Conservation (phyloP, 2,113 vertebrate species). For the Brachypodius melanocephalos region DNA sequence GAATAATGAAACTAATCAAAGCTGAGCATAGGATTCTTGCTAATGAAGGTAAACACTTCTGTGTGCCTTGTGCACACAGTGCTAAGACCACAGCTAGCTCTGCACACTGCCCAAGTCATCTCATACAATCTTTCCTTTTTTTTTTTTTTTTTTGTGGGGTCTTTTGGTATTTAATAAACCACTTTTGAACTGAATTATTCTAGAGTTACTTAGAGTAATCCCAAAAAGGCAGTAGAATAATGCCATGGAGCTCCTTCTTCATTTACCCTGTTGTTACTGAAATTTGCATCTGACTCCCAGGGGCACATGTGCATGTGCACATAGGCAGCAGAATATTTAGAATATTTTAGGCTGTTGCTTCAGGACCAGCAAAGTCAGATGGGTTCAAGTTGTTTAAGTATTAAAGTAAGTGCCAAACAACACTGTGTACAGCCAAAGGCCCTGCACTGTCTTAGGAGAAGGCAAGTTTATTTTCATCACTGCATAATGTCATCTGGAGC, state of each 20-base stretch:
- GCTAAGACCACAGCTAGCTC: not conserved
- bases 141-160: not conserved
- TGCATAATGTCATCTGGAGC: not conserved
- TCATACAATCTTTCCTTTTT: not conserved
- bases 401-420: not conserved
- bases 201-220: not conserved
- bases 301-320: fast-evolving
- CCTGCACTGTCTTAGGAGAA: not conserved
- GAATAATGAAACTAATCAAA: not conserved
- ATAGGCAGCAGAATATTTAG: not conserved
- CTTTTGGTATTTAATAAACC: not conserved
- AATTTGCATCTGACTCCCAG: not conserved
- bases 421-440: not conserved
- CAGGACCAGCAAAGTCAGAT: not conserved
- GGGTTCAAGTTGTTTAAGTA: not conserved
- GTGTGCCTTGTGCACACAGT: not conserved
- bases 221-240: not conserved
- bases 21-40: not conserved
- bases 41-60: not conserved
- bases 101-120: not conserved
- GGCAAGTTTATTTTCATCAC: not conserved
- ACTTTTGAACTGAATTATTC: not conserved
- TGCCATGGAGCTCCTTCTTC: not conserved
- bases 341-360: not conserved
- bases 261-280: not conserved